phyloP scores from a whole-genome alignment of 2,797 vertebrate species.

The Pitangus sulphuratus region DNA sequence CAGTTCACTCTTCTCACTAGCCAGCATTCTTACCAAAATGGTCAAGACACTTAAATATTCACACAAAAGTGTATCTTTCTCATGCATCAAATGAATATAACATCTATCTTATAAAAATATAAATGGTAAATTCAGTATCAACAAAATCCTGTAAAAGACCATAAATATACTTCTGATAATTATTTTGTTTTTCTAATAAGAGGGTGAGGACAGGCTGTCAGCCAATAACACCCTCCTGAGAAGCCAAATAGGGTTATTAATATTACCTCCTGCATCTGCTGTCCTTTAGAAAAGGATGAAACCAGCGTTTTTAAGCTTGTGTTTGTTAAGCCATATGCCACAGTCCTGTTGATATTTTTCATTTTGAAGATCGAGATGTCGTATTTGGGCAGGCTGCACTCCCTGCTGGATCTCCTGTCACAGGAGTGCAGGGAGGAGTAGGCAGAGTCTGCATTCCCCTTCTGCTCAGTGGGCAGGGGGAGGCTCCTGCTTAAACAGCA shows the following conservation, averaged over 20 bases:
- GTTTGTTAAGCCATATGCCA: neutral
- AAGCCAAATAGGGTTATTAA: neutral
- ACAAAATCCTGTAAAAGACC: neutral
- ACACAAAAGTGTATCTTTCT: neutral
- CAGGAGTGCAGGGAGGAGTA: constrained; percentile 14
- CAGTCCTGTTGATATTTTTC: constrained; percentile 17
- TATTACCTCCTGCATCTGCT: constrained; percentile 64
- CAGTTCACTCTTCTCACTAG: neutral
- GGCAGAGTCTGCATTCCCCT: constrained; percentile 41
- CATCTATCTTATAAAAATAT: neutral
- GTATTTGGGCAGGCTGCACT: neutral
- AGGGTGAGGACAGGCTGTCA: neutral
- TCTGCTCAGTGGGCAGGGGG: constrained; percentile 71
- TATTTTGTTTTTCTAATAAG: neutral
- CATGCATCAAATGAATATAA: neutral
- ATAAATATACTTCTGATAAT: neutral
- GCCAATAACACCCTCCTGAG: neutral
- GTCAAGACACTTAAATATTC: neutral
- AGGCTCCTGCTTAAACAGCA: constrained; percentile 76
- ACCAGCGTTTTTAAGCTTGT: neutral
- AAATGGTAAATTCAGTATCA: neutral
- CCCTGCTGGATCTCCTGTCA: neutral
- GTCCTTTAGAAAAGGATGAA: constrained; percentile 47
- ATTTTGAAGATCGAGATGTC: constrained; percentile 43
- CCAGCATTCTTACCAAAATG: neutral